Evolutionary conservation across 37 sponge, comb jelly and placozoan genomes (phyloP), one percentile per base, ranked within the genome.

Genomic region (Eunapius fragilis): DNA sequence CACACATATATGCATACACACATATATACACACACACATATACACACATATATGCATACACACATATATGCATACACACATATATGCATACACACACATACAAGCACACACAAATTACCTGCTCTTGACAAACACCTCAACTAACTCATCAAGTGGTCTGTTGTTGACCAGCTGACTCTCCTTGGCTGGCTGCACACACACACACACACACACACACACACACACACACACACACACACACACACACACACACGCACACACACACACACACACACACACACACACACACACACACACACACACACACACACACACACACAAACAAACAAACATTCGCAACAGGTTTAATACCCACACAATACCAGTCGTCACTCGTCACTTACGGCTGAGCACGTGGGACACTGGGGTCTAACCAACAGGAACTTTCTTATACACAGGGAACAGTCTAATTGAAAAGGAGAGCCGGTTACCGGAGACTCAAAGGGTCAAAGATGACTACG

Each of bases 371-470:
- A 31, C 28, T 32, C 80, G 58, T 24, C 69, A 78, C 87, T 71
- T 58, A 86, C 87, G 19, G 26, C 36, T 35, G 80, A 49, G 37
- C 89, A 89, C 9, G 45, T 79, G 37, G 89, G 89, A 67, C 89
- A 89, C 32, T 74, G 38, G 0, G 35, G 71, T 86, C 67, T 72
- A 2, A 25, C n/a, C 31, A 30, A 25, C 2, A 89, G 75, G 85
- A 36, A 84, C 68, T 79, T 68, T 35, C 89, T n/a, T 31, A 89
- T 83, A 37, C 89, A 89, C 84, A 89, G 47, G 24, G 89, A 89
- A 68, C 89, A 89, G 73, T 79, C 89, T 89, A 78, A 10, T 25
- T n/a, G n/a, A 50, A 32, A 24, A 73, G 0, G 75, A 22, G 41
- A 3, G 25, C 26, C 9, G 71, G 25, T n/a, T n/a, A n/a, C n/a